Evolutionary conservation across 2,888 invertebrate genomes (phyloP).

Genomic region (Acleris holmiana): DNA sequence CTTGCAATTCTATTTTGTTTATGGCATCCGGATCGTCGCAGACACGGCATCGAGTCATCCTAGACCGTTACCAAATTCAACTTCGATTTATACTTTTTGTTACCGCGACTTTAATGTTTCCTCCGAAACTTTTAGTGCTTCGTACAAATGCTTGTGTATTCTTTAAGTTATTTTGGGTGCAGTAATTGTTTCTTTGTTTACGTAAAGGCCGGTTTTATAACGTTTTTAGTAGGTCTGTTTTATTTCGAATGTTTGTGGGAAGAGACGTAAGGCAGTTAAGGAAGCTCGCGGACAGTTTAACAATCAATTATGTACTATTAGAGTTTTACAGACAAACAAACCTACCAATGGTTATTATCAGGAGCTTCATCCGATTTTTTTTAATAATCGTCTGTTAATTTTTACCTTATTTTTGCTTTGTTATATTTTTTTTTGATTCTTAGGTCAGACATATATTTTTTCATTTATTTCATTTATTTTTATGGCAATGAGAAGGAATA

Average conservation of each 20-base stretch:
- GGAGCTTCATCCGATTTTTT: too few species aligned
- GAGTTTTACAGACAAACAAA: background rate
- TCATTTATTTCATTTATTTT: too few species aligned
- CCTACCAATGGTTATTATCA: too few species aligned
- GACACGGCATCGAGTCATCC: constrained; percentile 14
- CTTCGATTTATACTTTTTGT: constrained; percentile 56
- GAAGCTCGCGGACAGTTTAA: constrained; percentile 14
- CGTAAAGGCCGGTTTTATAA: constrained; percentile 39
- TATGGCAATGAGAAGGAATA: too few species aligned
- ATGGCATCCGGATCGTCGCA: constrained; percentile 9
- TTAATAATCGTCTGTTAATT: too few species aligned
- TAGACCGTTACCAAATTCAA: constrained; percentile 41
- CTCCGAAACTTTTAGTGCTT: constrained; percentile 50
- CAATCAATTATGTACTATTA: background rate
- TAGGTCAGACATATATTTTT: too few species aligned
- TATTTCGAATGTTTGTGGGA: constrained; percentile 38
- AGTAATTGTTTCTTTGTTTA: constrained; percentile 39
- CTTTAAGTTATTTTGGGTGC: constrained; percentile 46
- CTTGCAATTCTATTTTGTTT: constrained; percentile 20
- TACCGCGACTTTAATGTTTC: constrained; percentile 55
- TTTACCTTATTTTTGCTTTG: too few species aligned
- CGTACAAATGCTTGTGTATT: constrained; percentile 48
- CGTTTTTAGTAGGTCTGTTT: constrained; percentile 42
- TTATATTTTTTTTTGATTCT: too few species aligned
- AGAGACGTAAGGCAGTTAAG: constrained; percentile 35